A percentile compares a stretch with the other conserved stretches of the same genome.
These are phyloP conservation scores for Chlorops oryzae DNA, from an alignment of 1,140 invertebrate genomes.

Conservation along the genomic window DNA sequence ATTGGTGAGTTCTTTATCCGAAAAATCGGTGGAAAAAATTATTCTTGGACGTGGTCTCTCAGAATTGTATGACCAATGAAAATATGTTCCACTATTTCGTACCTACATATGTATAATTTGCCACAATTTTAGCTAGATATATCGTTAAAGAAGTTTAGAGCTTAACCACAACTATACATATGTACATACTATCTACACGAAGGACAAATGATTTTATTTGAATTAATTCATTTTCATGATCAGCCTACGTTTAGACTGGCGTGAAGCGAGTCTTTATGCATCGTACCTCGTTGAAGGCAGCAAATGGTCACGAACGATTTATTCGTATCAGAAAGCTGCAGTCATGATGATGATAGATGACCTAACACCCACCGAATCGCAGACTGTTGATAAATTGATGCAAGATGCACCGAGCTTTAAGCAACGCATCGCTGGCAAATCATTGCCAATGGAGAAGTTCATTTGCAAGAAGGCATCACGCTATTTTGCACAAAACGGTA, in stretches of 20 bases:
- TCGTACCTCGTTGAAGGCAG: slow-evolving; percentile 68
- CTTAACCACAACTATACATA: no score
- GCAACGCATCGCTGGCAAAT: slow-evolving; percentile 91
- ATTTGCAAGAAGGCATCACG: slow-evolving; percentile 75
- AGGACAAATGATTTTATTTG: background rate
- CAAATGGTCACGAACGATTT: slow-evolving; percentile 86
- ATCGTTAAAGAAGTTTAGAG: no score
- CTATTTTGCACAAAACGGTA: slow-evolving; percentile 68
- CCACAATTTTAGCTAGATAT: no score
- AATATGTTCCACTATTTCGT: no score
- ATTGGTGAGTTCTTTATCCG: slow-evolving; percentile 57
- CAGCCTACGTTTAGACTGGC: slow-evolving; percentile 61
- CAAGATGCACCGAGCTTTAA: slow-evolving; percentile 71
- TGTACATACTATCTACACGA: no score
- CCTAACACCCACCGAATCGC: slow-evolving; percentile 50
- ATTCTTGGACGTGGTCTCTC: no score
- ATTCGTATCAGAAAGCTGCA: slow-evolving; percentile 81
- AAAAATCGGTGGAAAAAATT: no score
- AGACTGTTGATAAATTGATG: slow-evolving; percentile 56
- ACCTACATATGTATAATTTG: no score
- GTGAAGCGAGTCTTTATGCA: slow-evolving; percentile 66
- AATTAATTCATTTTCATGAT: slow-evolving; percentile 24
- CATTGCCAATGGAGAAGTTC: slow-evolving; percentile 95
- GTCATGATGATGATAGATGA: slow-evolving; percentile 60
- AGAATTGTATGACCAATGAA: no score